Evolutionary conservation across 2,113 vertebrate species (phyloP).

Genomic region (western clawed frog (Xenopus tropicalis)): DNA sequence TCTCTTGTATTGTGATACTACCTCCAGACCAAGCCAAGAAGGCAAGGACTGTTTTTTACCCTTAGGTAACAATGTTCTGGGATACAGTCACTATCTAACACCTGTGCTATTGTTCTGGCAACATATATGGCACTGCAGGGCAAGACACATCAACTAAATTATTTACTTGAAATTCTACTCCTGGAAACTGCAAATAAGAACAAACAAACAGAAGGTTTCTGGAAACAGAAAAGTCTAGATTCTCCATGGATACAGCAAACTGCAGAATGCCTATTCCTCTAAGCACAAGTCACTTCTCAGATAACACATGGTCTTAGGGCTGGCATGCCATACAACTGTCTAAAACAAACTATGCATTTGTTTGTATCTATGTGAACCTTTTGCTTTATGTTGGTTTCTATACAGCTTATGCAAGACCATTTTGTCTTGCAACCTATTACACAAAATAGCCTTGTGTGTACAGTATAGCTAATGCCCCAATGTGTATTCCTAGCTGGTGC

Average conservation of each 20-base stretch:
- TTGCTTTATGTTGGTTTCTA: too few relatives aligned
- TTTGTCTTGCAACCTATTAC: too few relatives aligned
- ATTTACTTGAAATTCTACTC: conserved; percentile 19
- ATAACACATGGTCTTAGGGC: not conserved
- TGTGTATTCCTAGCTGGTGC: too few relatives aligned
- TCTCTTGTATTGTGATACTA: too few relatives aligned
- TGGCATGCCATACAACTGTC: too few relatives aligned
- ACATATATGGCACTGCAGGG: conserved; percentile 11
- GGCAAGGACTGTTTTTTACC: too few relatives aligned
- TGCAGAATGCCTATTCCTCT: not conserved
- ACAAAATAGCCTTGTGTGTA: too few relatives aligned
- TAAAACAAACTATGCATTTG: too few relatives aligned
- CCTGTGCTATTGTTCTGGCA: not conserved
- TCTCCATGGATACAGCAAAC: not conserved
- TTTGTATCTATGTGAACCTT: too few relatives aligned
- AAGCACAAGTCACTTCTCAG: not conserved
- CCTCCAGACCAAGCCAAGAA: too few relatives aligned
- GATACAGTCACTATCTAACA: not conserved
- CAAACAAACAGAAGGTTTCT: not conserved
- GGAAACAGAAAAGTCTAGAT: conserved; percentile 4
- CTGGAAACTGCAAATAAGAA: not conserved
- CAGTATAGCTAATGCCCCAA: too few relatives aligned
- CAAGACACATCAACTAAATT: conserved; percentile 6
- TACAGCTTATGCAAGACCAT: too few relatives aligned
- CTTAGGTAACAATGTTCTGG: not conserved